Evolutionary conservation across 2,113 vertebrate genomes (phyloP), one percentile per base, ranked within the genome.

Genomic region (Jaculus jaculus): DNA sequence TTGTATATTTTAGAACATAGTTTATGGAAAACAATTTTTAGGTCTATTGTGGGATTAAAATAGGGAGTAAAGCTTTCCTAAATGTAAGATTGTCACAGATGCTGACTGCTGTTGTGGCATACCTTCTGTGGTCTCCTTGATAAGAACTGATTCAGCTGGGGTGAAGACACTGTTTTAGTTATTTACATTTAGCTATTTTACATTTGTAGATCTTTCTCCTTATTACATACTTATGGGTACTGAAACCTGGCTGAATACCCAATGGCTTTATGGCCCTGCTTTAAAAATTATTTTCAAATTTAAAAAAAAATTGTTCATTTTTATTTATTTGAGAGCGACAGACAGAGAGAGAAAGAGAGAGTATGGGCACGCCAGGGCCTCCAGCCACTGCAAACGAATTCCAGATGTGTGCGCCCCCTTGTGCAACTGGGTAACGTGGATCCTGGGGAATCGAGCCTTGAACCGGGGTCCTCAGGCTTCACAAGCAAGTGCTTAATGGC

Each of bases 21-120:
- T 58, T 77, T 87, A 88, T 86, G 47, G 32, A 73, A 93, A 89
- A 92, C 11, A 74, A 51, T 32, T 71, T 88, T 85, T 92, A 84
- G 47, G 54, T 8, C 66, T 90, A 88, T 91, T 87, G 16, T 69
- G 72, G 96, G 58, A 91, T 63, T 74, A 94, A 81, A 91, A 58
- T 16, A 84, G 7, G 42, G 58, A 84, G 51, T 24, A 51, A 86
- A 71, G 30, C 34, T 69, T 84, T 92, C 88, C 82, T 20, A 84
- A 61, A 88, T 75, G 37, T 17, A 65, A 87, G 65, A 34, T 74
- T 82, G 9, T 71, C 17, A 75, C 93, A 92, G 71, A 92, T 5
- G 13, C 28, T 84, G 66, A 77, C 30, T 87, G 61, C 82, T 74
- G 61, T 47, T 15, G 13, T 71, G 75, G 51, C n/a, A 37, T 11